Evolutionary conservation across 2,797 vertebrate genomes (phyloP), one percentile per base, ranked within the genome.

Genomic region (Ataeniobius toweri): DNA sequence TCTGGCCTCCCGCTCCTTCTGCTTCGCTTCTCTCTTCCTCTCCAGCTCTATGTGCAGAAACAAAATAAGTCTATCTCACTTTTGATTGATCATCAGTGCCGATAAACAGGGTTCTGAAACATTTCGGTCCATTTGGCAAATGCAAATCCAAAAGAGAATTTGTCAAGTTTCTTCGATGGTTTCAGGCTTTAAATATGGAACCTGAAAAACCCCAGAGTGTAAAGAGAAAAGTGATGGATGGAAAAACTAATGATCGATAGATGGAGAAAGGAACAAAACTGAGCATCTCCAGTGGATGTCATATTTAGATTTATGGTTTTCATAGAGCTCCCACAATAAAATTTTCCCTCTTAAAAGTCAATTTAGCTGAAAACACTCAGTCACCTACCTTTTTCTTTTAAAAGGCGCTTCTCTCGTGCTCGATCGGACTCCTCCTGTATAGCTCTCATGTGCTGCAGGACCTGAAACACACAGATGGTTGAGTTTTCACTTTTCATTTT

Each of bases 401-500:
- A 91, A 68, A 98, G 94, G 26, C 95, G 97, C 59, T 95, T 96
- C 83, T 98, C 97, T 88, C 94, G 93, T 28, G 96, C 96, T 0
- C 92, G 95, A 77, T 99, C 98, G 6, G 96, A 96, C 74, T 98
- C 97, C 0, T 96, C 97, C 87, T 99, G 97, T 78, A 99, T 80
- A 0, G 78, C 92, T 87, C 94, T 97, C 98, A 99, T 99, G 89
- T 98, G 96, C 91, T 97, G 96, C 82, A 99, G 93, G 46, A 99
- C 98, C 98, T 99, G 88, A 24, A 87, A 82, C 53, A 71, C 77
- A 85, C 0, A 58, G 0, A 7, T 0, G 5, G 73, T 80, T 3
- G 31, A 44, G 14, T 72, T 31, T 69, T 24, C 2, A 18, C 58
- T 56, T 46, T 74, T 24, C 2, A 18, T 65, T 56, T 46, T 74